Evolutionary conservation across 1,140 invertebrate species (phyloP).

Genomic region (Littorina saxatilis): DNA sequence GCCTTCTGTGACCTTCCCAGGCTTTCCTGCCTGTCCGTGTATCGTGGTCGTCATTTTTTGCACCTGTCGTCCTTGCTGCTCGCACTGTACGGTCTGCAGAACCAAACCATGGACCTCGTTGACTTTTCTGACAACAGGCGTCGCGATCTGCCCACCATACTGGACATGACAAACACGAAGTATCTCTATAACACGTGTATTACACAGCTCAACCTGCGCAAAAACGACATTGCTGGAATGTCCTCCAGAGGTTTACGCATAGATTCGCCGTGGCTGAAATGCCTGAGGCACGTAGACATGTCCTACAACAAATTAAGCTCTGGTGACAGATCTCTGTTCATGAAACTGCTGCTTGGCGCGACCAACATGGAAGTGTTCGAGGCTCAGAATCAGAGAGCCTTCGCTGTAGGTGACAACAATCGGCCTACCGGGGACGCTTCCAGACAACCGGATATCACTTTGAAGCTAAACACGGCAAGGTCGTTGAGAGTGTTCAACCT

Average conservation of each 20-base stretch:
- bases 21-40: background rate
- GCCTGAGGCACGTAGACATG: conserved; percentile 1
- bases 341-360: background rate
- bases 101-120: background rate
- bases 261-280: background rate
- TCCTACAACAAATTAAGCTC: background rate
- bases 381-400: background rate
- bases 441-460: background rate
- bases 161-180: background rate
- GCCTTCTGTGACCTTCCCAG: conserved; percentile 9
- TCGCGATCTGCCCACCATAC: background rate
- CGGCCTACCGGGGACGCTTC: too few species aligned
- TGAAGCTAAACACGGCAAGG: background rate
- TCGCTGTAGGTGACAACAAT: background rate
- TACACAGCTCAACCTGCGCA: background rate
- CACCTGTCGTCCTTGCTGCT: background rate
- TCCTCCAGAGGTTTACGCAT: background rate
- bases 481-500: background rate
- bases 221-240: background rate
- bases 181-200: background rate
- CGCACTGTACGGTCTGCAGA: conserved; percentile 3
- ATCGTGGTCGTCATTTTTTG: background rate
- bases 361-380: background rate
- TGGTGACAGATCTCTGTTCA: background rate
- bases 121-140: background rate